Conservation (phyloP, 37 sponge, comb jelly and placozoan species). For the Diacarnus erythraeanus region DNA sequence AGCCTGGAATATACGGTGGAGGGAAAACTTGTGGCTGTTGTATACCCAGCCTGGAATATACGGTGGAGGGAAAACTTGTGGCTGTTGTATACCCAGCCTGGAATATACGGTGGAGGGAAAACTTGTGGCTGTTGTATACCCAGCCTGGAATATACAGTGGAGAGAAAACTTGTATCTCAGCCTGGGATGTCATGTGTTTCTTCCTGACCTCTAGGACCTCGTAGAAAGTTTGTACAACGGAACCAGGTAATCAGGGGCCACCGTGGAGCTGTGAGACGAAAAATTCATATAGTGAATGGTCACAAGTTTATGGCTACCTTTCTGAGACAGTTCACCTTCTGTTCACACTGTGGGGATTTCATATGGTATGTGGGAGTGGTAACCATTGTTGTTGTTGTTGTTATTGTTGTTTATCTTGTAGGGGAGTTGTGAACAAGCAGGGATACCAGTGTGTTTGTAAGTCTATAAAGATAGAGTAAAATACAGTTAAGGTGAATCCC, state of each 20-base stretch:
- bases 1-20: too few relatives aligned
- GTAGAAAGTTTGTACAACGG: slow-evolving; percentile 36
- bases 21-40: too few relatives aligned
- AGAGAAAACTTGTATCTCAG: slow-evolving; percentile 23
- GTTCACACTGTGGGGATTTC: slow-evolving; percentile 95
- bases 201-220: slow-evolving; percentile 7
- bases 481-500: not conserved
- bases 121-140: too few relatives aligned
- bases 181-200: not conserved
- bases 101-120: too few relatives aligned
- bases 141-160: too few relatives aligned
- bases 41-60: too few relatives aligned
- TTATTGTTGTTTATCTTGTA: slow-evolving; percentile 21
- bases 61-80: too few relatives aligned
- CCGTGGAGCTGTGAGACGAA: slow-evolving; percentile 91
- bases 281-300: slow-evolving; percentile 90
- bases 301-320: slow-evolving; percentile 99
- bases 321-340: slow-evolving; percentile 91
- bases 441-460: slow-evolving; percentile 97
- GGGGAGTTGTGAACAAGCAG: slow-evolving; percentile 96
- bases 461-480: not conserved
- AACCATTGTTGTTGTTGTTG: not conserved
- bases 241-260: slow-evolving; percentile 46
- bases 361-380: slow-evolving; percentile 81
- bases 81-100: too few relatives aligned